Evolutionary conservation across 2,113 vertebrate genomes (phyloP).

Genomic region (Myrmophylax atrothorax): DNA sequence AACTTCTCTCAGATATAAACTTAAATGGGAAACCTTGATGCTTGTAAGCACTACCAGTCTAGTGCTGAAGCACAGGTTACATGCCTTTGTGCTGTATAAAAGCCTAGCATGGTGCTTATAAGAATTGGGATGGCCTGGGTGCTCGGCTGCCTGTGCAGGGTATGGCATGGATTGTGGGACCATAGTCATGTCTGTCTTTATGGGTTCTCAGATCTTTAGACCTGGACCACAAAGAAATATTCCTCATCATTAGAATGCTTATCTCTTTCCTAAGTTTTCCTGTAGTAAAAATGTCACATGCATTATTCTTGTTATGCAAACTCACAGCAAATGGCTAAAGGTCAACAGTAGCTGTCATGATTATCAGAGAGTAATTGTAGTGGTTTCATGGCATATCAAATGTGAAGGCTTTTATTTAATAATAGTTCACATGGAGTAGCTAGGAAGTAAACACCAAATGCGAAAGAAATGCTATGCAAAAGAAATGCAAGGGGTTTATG

Average conservation of each 20-base stretch:
- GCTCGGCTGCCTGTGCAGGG: neutral
- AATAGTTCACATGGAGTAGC: neutral
- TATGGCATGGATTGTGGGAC: neutral
- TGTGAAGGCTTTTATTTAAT: constrained; percentile 29
- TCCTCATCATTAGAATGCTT: neutral
- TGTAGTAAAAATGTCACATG: constrained; percentile 10
- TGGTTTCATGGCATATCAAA: neutral
- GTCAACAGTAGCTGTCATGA: constrained; percentile 21
- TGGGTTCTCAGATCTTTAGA: neutral
- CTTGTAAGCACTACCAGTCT: neutral
- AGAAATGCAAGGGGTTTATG: neutral
- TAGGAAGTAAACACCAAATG: constrained; percentile 29
- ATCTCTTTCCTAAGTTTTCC: neutral
- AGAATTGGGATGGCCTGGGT: neutral
- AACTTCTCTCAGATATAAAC: neutral
- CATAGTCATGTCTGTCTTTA: rapidly evolving
- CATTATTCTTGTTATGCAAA: constrained; percentile 36
- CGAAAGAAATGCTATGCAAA: neutral
- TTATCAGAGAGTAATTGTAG: constrained; percentile 11
- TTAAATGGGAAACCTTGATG: neutral
- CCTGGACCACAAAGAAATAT: neutral
- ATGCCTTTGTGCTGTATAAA: neutral
- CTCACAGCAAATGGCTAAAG: neutral
- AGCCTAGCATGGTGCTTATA: rapidly evolving
- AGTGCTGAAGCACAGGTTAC: neutral